A percentile compares a stretch with the other conserved stretches of the same genome.
phyloP scores from a whole-genome alignment of 2,888 invertebrate species.

The Pollenia labialis region DNA sequence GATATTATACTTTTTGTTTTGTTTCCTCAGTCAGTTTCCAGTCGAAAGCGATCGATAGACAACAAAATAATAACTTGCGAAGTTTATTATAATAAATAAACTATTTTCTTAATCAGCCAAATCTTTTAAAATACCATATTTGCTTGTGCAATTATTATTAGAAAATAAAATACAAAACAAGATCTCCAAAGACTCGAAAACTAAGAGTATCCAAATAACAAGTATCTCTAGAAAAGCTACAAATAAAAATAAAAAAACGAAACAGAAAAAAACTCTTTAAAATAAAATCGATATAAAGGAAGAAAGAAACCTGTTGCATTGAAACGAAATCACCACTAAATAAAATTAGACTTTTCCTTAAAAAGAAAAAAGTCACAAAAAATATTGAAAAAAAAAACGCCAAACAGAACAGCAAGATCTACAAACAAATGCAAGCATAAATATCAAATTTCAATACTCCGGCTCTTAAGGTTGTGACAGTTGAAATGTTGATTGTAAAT shows the following conservation, averaged over 20 bases:
- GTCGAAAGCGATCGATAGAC: not conserved
- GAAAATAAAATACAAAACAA: constrained; percentile 45
- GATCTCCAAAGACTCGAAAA: constrained; percentile 34
- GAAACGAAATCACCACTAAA: constrained; percentile 61
- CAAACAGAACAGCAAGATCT: constrained; percentile 38
- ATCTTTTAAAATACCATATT: constrained; percentile 67
- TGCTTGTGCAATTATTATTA: constrained; percentile 60
- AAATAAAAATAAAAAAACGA: constrained; percentile 5
- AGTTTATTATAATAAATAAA: constrained; percentile 66
- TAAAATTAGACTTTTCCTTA: constrained; percentile 44
- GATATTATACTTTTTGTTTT: not conserved
- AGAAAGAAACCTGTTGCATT: constrained; percentile 64
- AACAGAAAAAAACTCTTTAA: constrained; percentile 15
- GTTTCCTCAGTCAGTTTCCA: not conserved
- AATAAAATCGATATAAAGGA: constrained; percentile 45
- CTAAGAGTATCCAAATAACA: constrained; percentile 49
- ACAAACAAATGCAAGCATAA: constrained; percentile 79
- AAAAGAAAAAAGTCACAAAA: not conserved
- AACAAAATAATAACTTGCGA: constrained; percentile 60
- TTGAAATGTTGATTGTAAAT: constrained; percentile 79
- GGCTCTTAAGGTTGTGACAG: constrained; percentile 73
- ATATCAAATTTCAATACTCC: constrained; percentile 81
- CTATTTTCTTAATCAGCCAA: constrained; percentile 60
- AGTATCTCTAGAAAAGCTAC: constrained; percentile 30
- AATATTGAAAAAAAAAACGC: constrained; percentile 20